phyloP scores from a whole-genome alignment of 2,113 vertebrate genomes.

The Rhadina sibilatrix region DNA sequence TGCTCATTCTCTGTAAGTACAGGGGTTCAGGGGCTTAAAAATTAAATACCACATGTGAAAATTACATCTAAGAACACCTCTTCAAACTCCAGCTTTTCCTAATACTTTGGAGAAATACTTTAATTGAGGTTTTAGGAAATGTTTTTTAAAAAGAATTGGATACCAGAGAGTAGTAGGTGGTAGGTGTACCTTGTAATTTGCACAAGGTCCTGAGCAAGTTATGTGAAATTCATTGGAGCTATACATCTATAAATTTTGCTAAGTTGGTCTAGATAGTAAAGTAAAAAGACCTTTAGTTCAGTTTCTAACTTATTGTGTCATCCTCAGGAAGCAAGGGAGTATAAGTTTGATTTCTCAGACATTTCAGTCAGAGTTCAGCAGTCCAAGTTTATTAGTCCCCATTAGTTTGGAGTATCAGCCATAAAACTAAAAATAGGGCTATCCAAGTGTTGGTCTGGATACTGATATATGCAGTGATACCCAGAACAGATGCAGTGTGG shows the following conservation, averaged over 20 bases:
- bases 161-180: not conserved
- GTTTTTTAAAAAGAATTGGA: not conserved
- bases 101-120: not conserved
- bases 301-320: not conserved
- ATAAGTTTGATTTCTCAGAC: not conserved
- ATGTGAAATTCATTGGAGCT: not conserved
- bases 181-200: not conserved
- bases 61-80: not conserved
- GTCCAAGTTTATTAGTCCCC: not conserved
- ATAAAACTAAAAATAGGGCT: not conserved
- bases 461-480: not conserved
- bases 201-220: not conserved
- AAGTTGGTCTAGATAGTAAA: not conserved
- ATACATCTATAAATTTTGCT: not conserved
- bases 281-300: not conserved
- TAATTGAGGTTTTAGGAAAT: not conserved
- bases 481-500: not conserved
- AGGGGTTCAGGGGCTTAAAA: not conserved
- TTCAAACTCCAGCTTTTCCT: not conserved
- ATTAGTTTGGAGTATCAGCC: not conserved
- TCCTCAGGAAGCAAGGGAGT: not conserved
- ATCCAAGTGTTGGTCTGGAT: not conserved
- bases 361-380: not conserved
- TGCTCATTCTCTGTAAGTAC: fast-evolving
- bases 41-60: not conserved